Percentiles rank a stretch among this genome's conserved stretches.
Conservation (phyloP, 2,888 invertebrate species). For the Petrolisthes manimaculis region DNA sequence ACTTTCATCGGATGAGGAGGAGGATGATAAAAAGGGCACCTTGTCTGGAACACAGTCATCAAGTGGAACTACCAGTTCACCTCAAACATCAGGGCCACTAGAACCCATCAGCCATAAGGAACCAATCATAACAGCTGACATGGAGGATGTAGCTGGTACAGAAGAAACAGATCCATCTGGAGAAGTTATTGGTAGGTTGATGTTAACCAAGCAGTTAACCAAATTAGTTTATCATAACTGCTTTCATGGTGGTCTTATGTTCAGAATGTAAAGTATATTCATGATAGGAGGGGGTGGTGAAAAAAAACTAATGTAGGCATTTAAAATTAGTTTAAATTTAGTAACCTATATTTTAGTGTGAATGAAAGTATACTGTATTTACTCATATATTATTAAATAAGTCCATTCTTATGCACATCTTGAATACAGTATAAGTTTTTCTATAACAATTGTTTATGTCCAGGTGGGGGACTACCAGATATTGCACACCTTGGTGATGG, state of each 20-base stretch:
- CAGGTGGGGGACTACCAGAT: slow-evolving; percentile 73
- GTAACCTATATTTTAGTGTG: too few relatives aligned
- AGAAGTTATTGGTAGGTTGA: slow-evolving; percentile 43
- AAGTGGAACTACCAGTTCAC: slow-evolving; percentile 10
- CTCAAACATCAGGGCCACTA: neutral
- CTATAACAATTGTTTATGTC: slow-evolving; percentile 62
- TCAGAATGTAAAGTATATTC: neutral
- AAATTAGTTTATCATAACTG: too few relatives aligned
- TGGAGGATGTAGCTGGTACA: slow-evolving; percentile 44
- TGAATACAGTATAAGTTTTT: neutral
- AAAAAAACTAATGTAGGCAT: neutral
- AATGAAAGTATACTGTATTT: too few relatives aligned
- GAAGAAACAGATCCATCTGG: slow-evolving; percentile 30
- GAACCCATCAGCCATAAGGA: slow-evolving; percentile 64
- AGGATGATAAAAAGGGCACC: slow-evolving; percentile 30
- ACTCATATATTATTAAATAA: too few relatives aligned
- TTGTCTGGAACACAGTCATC: neutral
- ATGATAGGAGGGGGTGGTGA: neutral
- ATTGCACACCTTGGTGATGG: slow-evolving; percentile 73
- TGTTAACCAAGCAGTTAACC: neutral
- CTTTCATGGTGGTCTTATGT: neutral
- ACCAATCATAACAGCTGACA: slow-evolving; percentile 58
- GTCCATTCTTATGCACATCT: too few relatives aligned
- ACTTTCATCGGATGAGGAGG: slow-evolving; percentile 65
- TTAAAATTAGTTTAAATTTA: too few relatives aligned